Percentiles rank a stretch among this genome's conserved stretches.
These are phyloP conservation scores for Drosophila kurseongensis DNA, from an alignment of 1,140 invertebrate genomes.

Conservation along the genomic window DNA sequence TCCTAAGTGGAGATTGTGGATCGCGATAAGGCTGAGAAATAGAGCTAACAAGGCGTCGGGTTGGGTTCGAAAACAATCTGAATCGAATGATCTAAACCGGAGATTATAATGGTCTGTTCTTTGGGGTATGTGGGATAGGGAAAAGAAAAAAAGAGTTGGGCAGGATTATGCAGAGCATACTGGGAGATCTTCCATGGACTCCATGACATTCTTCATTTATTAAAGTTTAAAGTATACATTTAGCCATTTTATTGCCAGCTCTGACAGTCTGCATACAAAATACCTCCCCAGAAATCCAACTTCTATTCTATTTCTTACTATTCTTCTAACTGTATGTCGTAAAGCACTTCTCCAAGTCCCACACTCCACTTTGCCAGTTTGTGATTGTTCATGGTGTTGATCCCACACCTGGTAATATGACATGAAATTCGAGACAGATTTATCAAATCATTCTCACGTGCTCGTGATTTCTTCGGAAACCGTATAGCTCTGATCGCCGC, in stretches of 20 bases:
- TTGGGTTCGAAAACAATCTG: neutral
- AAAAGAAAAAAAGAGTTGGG: neutral
- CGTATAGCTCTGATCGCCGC: slow-evolving; percentile 1
- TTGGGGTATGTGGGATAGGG: neutral
- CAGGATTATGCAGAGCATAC: neutral
- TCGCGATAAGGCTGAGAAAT: slow-evolving; percentile 42
- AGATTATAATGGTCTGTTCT: slow-evolving; percentile 9
- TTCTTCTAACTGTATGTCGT: neutral
- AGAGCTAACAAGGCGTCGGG: slow-evolving; percentile 32
- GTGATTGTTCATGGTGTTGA: slow-evolving; percentile 3
- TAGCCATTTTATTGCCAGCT: no score
- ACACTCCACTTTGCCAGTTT: neutral
- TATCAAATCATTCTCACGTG: slow-evolving; percentile 18
- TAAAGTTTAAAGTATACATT: no score
- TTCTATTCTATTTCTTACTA: no score
- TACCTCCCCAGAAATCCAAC: neutral
- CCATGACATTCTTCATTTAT: no score
- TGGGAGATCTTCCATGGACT: no score
- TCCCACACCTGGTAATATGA: slow-evolving; percentile 19
- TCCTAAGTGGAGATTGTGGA: slow-evolving; percentile 33
- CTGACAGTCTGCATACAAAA: no score
- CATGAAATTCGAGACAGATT: slow-evolving; percentile 10
- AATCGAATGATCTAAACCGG: slow-evolving; percentile 14
- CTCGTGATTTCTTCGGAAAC: slow-evolving; percentile 5
- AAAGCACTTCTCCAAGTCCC: neutral